Evolutionary conservation across 23 tunicate genomes (phyloP).

Genomic region (Styela plicata): DNA sequence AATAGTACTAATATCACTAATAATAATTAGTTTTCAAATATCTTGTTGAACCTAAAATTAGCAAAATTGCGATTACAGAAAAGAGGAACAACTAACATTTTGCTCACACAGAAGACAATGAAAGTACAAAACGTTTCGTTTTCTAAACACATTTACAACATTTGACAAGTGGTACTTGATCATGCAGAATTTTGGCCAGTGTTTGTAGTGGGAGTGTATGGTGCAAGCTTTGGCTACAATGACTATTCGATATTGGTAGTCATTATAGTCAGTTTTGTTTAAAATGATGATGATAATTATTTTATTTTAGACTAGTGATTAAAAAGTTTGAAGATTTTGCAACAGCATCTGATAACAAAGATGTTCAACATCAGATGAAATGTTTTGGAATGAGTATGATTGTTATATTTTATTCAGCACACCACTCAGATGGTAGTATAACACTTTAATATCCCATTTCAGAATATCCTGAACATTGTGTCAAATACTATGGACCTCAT

Average conservation of each 20-base stretch:
- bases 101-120: too few relatives aligned
- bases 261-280: background rate
- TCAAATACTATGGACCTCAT: slow-evolving; percentile 23
- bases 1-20: too few relatives aligned
- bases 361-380: slow-evolving; percentile 9
- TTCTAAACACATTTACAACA: too few relatives aligned
- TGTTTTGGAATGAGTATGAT: slow-evolving; percentile 9
- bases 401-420: background rate
- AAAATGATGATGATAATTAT: background rate
- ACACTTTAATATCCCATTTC: background rate
- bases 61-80: too few relatives aligned
- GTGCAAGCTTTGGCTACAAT: too few relatives aligned
- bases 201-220: too few relatives aligned
- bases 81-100: too few relatives aligned
- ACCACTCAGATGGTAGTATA: background rate
- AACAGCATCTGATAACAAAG: background rate
- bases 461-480: slow-evolving; percentile 14
- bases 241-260: background rate
- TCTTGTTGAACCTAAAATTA: too few relatives aligned
- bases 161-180: too few relatives aligned
- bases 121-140: too few relatives aligned
- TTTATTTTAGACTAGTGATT: slow-evolving; percentile 9
- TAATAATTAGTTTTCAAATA: too few relatives aligned
- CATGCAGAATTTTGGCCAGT: too few relatives aligned
- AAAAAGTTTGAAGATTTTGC: background rate